Evolutionary conservation across 2,113 vertebrate species (phyloP).

Genomic region (Scolopax mira): DNA sequence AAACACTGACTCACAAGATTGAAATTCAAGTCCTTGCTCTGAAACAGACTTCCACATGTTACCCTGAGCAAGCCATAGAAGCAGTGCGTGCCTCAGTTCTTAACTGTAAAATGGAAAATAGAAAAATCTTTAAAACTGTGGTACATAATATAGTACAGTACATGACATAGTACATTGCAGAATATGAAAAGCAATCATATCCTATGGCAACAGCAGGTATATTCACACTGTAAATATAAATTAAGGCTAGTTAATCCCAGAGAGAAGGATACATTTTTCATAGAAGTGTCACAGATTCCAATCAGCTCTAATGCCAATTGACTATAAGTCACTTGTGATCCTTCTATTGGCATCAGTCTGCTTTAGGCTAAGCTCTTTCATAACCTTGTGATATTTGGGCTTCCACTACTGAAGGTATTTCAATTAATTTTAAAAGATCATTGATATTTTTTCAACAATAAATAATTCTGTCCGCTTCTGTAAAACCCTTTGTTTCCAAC

Average conservation of each 20-base stretch:
- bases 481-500: slow-evolving; percentile 35
- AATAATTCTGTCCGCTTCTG: neutral
- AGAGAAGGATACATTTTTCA: slow-evolving; percentile 25
- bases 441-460: neutral
- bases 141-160: slow-evolving; percentile 10
- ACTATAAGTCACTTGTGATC: slow-evolving; percentile 52
- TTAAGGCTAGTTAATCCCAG: slow-evolving; percentile 39
- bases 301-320: slow-evolving; percentile 40
- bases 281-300: slow-evolving; percentile 43
- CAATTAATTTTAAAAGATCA: slow-evolving; percentile 55
- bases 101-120: slow-evolving; percentile 30
- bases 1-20: slow-evolving; percentile 40
- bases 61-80: slow-evolving; percentile 1
- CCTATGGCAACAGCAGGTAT: slow-evolving; percentile 16
- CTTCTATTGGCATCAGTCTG: slow-evolving; percentile 31
- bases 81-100: neutral
- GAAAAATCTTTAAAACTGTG: slow-evolving; percentile 45
- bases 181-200: slow-evolving; percentile 23
- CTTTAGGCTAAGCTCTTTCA: slow-evolving; percentile 45
- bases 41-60: slow-evolving; percentile 30
- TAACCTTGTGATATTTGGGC: slow-evolving; percentile 16
- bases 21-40: slow-evolving; percentile 44
- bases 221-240: slow-evolving; percentile 50
- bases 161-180: neutral
- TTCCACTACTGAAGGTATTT: slow-evolving; percentile 27